Evolutionary conservation across 2,888 invertebrate genomes (phyloP), one percentile per base, ranked within the genome.

Genomic region (Macrophya annulata): DNA sequence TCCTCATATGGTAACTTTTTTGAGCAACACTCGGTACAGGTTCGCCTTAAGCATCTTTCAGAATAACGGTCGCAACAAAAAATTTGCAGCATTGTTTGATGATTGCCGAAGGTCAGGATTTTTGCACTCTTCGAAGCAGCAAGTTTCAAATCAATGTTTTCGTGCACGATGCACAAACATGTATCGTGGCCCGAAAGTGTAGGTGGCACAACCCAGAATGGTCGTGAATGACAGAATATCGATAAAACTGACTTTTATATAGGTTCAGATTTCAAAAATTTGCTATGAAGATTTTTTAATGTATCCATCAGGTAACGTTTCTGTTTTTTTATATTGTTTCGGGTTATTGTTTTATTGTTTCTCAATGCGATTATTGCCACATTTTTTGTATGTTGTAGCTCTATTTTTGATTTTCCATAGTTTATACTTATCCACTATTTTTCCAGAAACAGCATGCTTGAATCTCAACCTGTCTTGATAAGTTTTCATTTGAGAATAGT

Each of bases 131-230:
- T 43, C 21, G 86, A 59, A 71, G 84, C 84, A 17, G 37, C 37
- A 25, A 87, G 25, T 37, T 83, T 72, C 51, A 85, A 81, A 31
- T 86, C 65, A 21, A 85, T 84, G 72, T 87, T 87, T 12, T 48
- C 85, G 65, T 85, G 86, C 12, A 43, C 85, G 51, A 84, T 62
- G 55, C 87, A 87, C 31, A 55, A 45, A 45, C 87, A 90, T 17
- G 89, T 90, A 45, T 90, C 89, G 17, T 89, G 87, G 79, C 88
- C 84, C 48, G 88, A 84, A 79, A 89, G 84, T 40, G 89, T 89
- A 48, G 89, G 89, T 83, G 76, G 85, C 72, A 90, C 74, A n/a
- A 91, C 87, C 88, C 88, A 89, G 84, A 90, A 90, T 48, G 89
- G 89, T 85, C 87, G 87, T 59, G 89, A 86, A 76, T 87, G 87